These are phyloP conservation scores for Epizoanthus stellaris DNA, from an alignment of 92 coral and sea anemone species.

Conservation along the genomic window DNA sequence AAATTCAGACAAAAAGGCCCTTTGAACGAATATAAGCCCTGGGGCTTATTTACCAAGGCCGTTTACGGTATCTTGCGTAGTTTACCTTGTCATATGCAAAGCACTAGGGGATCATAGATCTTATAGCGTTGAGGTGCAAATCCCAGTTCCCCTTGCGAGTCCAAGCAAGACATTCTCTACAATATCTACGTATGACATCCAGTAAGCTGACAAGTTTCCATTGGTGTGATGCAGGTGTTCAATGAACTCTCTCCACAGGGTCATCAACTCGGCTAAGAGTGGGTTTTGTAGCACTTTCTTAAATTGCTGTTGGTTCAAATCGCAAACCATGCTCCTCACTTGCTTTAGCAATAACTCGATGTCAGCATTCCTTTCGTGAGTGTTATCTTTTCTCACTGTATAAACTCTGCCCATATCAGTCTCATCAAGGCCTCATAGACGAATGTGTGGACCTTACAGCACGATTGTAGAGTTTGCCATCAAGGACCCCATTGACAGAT, in stretches of 20 bases:
- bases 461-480: constrained; percentile 24
- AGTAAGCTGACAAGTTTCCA: constrained; percentile 46
- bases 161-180: background rate
- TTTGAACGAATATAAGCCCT: too few relatives aligned
- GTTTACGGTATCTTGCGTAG: too few relatives aligned
- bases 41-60: too few relatives aligned
- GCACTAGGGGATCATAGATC: constrained; percentile 60
- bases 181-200: constrained; percentile 58
- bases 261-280: background rate
- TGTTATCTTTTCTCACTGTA: constrained; percentile 20
- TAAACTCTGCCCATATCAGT: constrained; percentile 47
- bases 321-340: constrained; percentile 21
- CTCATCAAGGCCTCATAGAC: constrained; percentile 57
- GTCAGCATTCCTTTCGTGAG: constrained; percentile 11
- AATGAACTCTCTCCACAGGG: background rate
- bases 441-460: constrained; percentile 35
- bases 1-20: too few relatives aligned
- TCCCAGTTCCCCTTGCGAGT: constrained; percentile 68
- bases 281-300: constrained; percentile 26
- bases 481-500: constrained; percentile 31
- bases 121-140: constrained; percentile 56
- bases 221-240: constrained; percentile 41
- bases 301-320: constrained; percentile 16
- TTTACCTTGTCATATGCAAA: constrained; percentile 59
- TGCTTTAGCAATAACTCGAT: constrained; percentile 27